Base-by-base conservation (phyloP, 1,140 invertebrate genomes). In the Tetramorium simillimum region DNA sequence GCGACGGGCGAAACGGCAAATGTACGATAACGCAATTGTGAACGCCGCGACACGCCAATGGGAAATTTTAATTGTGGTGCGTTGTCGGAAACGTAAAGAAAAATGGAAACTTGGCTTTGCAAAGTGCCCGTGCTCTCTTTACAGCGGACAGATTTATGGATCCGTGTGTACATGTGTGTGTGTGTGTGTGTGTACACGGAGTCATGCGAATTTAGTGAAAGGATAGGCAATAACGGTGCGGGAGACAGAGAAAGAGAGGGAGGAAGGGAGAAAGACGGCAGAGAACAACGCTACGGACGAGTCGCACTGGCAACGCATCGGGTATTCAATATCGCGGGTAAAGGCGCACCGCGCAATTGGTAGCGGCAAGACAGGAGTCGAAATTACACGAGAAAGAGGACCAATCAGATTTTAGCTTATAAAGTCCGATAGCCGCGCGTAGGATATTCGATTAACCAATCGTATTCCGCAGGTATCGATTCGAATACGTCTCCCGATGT, bases 321-420 rank as follows among this genome's bases (percentile, higher is more conserved):
- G 92, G 92, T 93, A 92, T 93, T 94, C 90, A 88, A 92, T 91
- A 93, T 92, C 90, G 92, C 80, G 91, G 63, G 91, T 86, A 93
- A 94, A 94, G 92, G 94, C 93, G 91, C 86, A 92, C 91, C 77
- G 90, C 91, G 93, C 94, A 95, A 95, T 95, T 95, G 94, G 94
- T 92, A 92, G 93, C 91, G 87, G 90, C 91, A 92, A 93, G 92
- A 92, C 93, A 84, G 93, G 92, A 91, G 93, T 90, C 93, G 91
- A 93, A 95, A 95, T 95, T 95, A 94, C 92, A 89, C 81, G 91
- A 90, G 92, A 96, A 95, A 96, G 94, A 95, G 95, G 95, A 95
- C 96, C 96, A 96, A 96, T 96, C 96, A 96, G 95, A 95, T 96
- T 96, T 95, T 95, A 95, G 95, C 95, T 96, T 96, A 95, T 95